These are phyloP conservation scores for Pantelozetes paolii DNA, from an alignment of 2,888 invertebrate genomes.

Conservation along the genomic window DNA sequence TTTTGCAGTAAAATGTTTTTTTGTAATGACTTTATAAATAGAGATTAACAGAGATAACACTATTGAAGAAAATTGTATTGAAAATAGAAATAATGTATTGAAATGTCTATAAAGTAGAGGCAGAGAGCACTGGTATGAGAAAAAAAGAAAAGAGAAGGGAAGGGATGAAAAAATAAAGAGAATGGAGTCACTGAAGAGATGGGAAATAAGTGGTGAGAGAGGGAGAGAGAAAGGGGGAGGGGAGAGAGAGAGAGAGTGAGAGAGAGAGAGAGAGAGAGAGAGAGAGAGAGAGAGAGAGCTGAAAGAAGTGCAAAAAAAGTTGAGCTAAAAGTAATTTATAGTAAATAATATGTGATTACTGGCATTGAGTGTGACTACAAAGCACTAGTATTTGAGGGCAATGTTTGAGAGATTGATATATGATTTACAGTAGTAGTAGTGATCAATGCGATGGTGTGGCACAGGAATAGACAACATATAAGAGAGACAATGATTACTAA, in stretches of 20 bases:
- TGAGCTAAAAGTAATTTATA: conserved; percentile 25
- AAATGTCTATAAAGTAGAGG: too few relatives aligned
- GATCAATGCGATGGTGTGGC: neutral
- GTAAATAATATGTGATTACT: neutral
- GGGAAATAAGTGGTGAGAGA: neutral
- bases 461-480: too few relatives aligned
- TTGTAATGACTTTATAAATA: too few relatives aligned
- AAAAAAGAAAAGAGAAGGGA: neutral
- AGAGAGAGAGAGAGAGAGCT: too few relatives aligned
- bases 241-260: conserved; percentile 37
- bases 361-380: neutral
- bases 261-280: too few relatives aligned
- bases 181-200: neutral
- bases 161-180: conserved; percentile 8
- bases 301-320: conserved; percentile 38
- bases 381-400: neutral
- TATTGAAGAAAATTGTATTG: too few relatives aligned
- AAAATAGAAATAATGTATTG: too few relatives aligned
- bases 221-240: conserved; percentile 27
- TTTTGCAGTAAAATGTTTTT: too few relatives aligned
- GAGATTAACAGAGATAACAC: too few relatives aligned
- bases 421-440: neutral
- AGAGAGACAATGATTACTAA: too few relatives aligned
- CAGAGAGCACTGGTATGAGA: neutral
- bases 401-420: neutral